These are phyloP conservation scores for Coelopa frigida DNA, from an alignment of 1,140 invertebrate species.

Conservation along the genomic window DNA sequence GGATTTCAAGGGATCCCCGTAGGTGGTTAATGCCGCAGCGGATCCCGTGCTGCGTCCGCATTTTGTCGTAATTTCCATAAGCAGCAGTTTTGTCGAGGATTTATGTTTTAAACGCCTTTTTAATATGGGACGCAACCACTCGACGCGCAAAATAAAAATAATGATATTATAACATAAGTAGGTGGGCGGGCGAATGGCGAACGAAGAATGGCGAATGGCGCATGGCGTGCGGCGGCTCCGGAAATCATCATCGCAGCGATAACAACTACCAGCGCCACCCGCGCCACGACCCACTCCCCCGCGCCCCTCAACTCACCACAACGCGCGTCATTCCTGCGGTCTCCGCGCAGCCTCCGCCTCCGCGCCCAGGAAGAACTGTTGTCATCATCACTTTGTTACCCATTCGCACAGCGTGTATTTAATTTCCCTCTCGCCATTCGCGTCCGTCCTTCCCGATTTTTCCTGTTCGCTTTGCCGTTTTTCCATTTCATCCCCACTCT, in stretches of 20 bases:
- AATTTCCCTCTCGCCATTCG: background rate
- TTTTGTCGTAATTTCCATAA: conserved; percentile 43
- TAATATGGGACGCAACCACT: conserved; percentile 34
- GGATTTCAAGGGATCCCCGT: too few species aligned
- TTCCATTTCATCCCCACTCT: too few species aligned
- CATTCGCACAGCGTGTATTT: conserved; percentile 5
- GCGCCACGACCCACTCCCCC: background rate
- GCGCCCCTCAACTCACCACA: too few species aligned
- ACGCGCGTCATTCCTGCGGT: too few species aligned
- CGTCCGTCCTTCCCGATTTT: too few species aligned
- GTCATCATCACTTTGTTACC: conserved; percentile 37
- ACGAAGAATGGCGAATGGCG: background rate
- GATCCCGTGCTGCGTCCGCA: too few species aligned
- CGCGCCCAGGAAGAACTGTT: conserved; percentile 31
- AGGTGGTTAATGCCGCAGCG: too few species aligned
- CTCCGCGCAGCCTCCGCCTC: too few species aligned
- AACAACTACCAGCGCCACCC: background rate
- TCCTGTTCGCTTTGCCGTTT: too few species aligned
- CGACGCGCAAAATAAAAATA: conserved; percentile 21
- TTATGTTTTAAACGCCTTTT: conserved; percentile 44
- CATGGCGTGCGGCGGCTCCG: background rate
- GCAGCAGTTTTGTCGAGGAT: conserved; percentile 41
- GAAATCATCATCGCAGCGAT: conserved; percentile 4
- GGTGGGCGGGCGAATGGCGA: background rate
- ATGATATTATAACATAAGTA: conserved; percentile 26